Conservation (phyloP, 2,888 invertebrate species). For the Plebejus melissa region DNA sequence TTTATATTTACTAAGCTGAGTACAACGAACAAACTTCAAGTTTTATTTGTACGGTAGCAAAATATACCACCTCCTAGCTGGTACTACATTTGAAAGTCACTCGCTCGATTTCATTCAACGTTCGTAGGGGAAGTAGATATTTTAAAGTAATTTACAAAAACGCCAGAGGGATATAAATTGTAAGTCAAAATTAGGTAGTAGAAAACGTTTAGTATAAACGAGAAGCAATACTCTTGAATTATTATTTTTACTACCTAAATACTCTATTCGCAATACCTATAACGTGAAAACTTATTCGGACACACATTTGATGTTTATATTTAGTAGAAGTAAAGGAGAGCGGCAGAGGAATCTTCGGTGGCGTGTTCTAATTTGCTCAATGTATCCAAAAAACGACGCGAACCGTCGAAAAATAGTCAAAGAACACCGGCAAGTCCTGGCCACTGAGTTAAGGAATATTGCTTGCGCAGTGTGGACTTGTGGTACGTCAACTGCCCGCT, state of each 20-base stretch:
- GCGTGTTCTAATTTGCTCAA: constrained; percentile 27
- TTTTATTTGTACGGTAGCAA: constrained; percentile 13
- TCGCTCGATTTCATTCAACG: neutral
- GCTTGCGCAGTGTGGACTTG: neutral
- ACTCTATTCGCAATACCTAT: constrained; percentile 55
- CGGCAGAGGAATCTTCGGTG: neutral
- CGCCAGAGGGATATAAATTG: constrained; percentile 72
- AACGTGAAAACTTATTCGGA: constrained; percentile 47
- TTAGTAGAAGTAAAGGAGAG: constrained; percentile 21
- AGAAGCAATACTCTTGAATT: constrained; percentile 77
- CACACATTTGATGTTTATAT: constrained; percentile 32
- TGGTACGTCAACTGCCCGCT: neutral
- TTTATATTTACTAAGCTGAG: constrained; percentile 24
- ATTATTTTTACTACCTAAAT: constrained; percentile 71
- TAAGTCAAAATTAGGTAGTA: constrained; percentile 68
- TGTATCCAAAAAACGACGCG: constrained; percentile 1
- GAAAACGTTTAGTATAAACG: constrained; percentile 75
- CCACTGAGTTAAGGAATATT: neutral
- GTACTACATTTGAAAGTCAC: constrained; percentile 41
- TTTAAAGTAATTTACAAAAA: constrained; percentile 45
- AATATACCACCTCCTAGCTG: constrained; percentile 48
- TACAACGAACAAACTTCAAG: constrained; percentile 35
- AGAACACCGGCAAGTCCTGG: neutral
- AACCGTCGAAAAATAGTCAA: constrained; percentile 10
- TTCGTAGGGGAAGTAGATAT: constrained; percentile 36